A percentile compares a stretch with the other conserved stretches of the same genome.
phyloP scores from a whole-genome alignment of 1,140 invertebrate species.

The Orius insidiosus region DNA sequence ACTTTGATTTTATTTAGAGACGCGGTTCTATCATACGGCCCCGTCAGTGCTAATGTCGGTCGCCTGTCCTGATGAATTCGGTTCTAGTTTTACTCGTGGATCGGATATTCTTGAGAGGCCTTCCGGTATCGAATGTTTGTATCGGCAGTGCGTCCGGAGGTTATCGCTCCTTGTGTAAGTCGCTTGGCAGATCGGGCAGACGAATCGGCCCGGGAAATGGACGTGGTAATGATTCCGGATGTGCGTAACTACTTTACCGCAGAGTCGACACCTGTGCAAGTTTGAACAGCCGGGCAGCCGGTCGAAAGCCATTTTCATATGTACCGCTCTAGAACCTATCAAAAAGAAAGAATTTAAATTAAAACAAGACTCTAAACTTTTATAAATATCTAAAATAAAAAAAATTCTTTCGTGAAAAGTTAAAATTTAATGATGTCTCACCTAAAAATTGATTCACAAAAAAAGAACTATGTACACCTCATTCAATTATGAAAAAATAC shows the following conservation, averaged over 20 bases:
- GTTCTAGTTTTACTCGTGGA: constrained; percentile 1
- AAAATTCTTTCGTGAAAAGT: too few species aligned
- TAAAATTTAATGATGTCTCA: too few species aligned
- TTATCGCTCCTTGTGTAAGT: constrained; percentile 77
- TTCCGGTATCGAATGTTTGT: constrained; percentile 49
- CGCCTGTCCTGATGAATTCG: not conserved
- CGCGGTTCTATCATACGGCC: not conserved
- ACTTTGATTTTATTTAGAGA: constrained; percentile 4
- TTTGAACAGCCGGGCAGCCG: constrained; percentile 62
- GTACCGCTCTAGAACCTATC: constrained; percentile 80
- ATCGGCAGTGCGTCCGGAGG: constrained; percentile 72
- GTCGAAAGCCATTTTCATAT: constrained; percentile 80
- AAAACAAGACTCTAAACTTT: constrained; percentile 1
- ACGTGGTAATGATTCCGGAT: constrained; percentile 81
- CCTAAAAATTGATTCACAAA: too few species aligned
- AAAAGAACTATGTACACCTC: too few species aligned
- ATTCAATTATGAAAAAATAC: too few species aligned
- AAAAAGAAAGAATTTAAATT: constrained; percentile 31
- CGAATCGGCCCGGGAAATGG: constrained; percentile 72
- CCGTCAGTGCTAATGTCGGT: not conserved
- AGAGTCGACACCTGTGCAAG: constrained; percentile 76
- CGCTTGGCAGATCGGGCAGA: constrained; percentile 69
- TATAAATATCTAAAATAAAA: too few species aligned
- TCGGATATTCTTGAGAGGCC: constrained; percentile 5
- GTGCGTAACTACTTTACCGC: constrained; percentile 78